Evolutionary conservation across 2,797 vertebrate genomes (phyloP).

Genomic region (Spinus olivaceus): DNA sequence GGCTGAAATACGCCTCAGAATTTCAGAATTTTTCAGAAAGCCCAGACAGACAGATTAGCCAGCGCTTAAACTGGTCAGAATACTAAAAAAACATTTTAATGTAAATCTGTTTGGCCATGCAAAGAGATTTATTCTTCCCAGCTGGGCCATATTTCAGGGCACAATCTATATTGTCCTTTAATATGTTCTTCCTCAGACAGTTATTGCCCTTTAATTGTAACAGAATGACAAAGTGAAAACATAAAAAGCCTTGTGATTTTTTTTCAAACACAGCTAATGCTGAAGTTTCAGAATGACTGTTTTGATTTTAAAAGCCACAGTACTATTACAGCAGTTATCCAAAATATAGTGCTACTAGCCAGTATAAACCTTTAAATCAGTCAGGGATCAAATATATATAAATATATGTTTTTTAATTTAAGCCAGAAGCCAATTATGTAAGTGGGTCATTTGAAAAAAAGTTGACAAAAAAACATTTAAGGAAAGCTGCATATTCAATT

Average conservation of each 20-base stretch:
- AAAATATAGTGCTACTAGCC: constrained; percentile 4
- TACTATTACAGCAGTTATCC: constrained; percentile 10
- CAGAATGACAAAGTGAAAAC: constrained; percentile 44
- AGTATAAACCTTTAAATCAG: constrained; percentile 27
- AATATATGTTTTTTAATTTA: constrained; percentile 20
- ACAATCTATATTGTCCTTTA: constrained; percentile 38
- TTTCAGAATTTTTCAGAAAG: neutral
- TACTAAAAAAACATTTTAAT: constrained; percentile 39
- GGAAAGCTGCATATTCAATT: constrained; percentile 50
- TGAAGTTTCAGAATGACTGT: constrained; percentile 33
- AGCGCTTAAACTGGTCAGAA: neutral
- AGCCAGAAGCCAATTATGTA: constrained; percentile 53
- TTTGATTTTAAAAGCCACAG: constrained; percentile 29
- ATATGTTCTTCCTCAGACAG: constrained; percentile 46
- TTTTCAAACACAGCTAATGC: constrained; percentile 43
- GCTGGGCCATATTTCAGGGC: constrained; percentile 21
- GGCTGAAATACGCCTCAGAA: neutral
- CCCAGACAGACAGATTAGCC: neutral
- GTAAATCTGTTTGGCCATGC: neutral
- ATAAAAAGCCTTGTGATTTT: constrained; percentile 29
- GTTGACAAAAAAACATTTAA: constrained; percentile 54
- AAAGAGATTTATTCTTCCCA: constrained; percentile 37
- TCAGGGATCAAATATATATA: constrained; percentile 2
- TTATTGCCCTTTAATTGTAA: constrained; percentile 52
- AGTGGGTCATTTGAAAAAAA: constrained; percentile 60